Base-by-base conservation (phyloP, 2,797 vertebrate species). In the Malurus splendens region DNA sequence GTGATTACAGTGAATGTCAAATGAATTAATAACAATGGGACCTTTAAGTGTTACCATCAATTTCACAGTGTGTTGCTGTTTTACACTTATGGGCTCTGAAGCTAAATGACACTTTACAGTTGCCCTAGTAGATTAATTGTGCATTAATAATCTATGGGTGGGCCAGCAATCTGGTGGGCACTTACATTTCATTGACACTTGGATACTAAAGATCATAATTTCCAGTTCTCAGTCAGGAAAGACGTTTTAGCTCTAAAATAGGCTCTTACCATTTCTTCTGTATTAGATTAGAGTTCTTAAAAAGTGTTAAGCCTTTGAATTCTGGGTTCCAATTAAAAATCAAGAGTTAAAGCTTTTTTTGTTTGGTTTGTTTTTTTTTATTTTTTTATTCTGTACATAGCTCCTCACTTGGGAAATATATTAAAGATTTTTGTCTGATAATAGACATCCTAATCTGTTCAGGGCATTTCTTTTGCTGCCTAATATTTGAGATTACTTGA, bases 1-100 rank as follows among this genome's bases (percentile, higher is more conserved):
- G 96, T 96, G 97, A 97, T 97, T 96, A 94, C 96, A 97, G 95
- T 95, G 96, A 96, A 96, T 96, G 94, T 97, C 97, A 97, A 97
- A 97, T 96, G 96, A 97, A 97, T 97, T 97, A 97, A 97, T 97
- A 97, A 97, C 96, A 97, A 97, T 96, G 95, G 96, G 91, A 95
- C 94, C 95, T 96, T 96, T 96, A 96, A 96, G 95, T 96, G 95
- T 96, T 96, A 96, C 95, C 96, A 97, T 97, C 97, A 97, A 95
- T 96, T 96, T 97, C 97, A 96, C 97, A 96, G 96, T 96, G 79
- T 97, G 97, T 96, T 96, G 89, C 96, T 96, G 88, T 95, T 96
- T 96, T 95, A 96, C 96, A 95, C 96, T 96, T 95, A 94, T 71
- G 93, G 96, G 91, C 74, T 96, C 95, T 94, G 93, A 97, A 96